phyloP scores from a whole-genome alignment of 1,140 invertebrate species.

The Ips typographus region DNA sequence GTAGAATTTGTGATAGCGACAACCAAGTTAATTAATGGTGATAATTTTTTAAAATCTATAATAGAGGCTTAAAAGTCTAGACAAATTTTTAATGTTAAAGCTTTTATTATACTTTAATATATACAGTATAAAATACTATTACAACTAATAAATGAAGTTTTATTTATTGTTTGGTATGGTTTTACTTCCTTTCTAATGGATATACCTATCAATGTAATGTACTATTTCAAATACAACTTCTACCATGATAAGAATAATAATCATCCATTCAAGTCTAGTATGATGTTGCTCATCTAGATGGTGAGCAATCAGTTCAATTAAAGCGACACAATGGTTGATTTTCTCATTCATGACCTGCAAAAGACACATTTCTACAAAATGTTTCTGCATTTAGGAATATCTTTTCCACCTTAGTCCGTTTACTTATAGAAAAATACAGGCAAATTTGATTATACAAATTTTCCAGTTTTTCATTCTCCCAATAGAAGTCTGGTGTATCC shows the following conservation, averaged over 20 bases:
- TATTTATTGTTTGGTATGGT: background rate
- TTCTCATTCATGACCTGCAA: constrained; percentile 91
- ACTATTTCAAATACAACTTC: constrained; percentile 89
- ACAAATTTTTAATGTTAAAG: too few relatives aligned
- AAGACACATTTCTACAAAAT: background rate
- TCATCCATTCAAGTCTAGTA: constrained; percentile 92
- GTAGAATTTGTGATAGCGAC: constrained; percentile 92
- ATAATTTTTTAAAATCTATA: constrained; percentile 77
- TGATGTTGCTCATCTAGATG: constrained; percentile 91
- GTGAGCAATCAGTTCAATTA: constrained; percentile 82
- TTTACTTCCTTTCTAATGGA: constrained; percentile 31
- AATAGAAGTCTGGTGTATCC: constrained; percentile 96
- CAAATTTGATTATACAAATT: constrained; percentile 77
- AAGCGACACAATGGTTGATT: constrained; percentile 87
- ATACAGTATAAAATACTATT: background rate
- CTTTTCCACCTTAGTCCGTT: constrained; percentile 71
- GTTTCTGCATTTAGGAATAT: background rate
- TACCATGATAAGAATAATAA: constrained; percentile 91
- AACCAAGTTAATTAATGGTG: constrained; percentile 91
- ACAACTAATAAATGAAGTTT: background rate
- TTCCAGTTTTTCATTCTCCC: constrained; percentile 90
- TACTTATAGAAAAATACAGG: constrained; percentile 79
- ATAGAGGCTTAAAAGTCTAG: constrained; percentile 55
- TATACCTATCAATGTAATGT: constrained; percentile 68
- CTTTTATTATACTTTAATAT: constrained; percentile 1